phyloP scores from a whole-genome alignment of 2,797 vertebrate species.

The Echiichthys vipera region DNA sequence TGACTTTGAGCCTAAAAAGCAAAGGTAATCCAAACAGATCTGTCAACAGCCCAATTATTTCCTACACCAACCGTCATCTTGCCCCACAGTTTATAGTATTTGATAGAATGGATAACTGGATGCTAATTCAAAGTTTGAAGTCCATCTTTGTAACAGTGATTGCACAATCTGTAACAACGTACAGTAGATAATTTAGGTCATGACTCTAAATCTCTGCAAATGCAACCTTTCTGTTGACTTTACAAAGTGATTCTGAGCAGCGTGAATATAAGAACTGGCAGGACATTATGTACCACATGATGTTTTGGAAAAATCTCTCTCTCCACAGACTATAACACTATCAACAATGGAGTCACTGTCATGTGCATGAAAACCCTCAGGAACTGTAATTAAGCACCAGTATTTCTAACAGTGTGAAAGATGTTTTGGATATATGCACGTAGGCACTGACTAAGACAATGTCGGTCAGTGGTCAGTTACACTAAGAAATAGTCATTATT shows the following conservation, averaged over 20 bases:
- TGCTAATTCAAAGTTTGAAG: slow-evolving; percentile 36
- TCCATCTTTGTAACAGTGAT: slow-evolving; percentile 12
- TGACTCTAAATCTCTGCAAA: not conserved
- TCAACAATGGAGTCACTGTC: not conserved
- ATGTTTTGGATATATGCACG: not conserved
- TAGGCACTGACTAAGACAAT: not conserved
- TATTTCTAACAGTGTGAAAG: not conserved
- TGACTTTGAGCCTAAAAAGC: slow-evolving; percentile 25
- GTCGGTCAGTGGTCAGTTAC: not conserved
- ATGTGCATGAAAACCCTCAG: not conserved
- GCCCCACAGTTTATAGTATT: not conserved
- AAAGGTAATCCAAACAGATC: slow-evolving; percentile 10
- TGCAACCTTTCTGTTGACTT: not conserved
- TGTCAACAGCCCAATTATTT: too few species aligned
- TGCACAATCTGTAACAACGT: slow-evolving; percentile 6
- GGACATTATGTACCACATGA: not conserved
- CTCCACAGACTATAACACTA: not conserved
- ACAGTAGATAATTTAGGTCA: not conserved
- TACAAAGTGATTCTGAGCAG: not conserved
- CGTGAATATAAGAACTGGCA: not conserved
- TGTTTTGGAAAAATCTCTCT: not conserved
- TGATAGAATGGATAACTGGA: not conserved
- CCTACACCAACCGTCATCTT: too few species aligned
- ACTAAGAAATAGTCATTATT: not conserved
- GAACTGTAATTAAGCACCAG: not conserved